Percentiles rank a stretch among this genome's conserved stretches.
These are phyloP conservation scores for Elymnias hypermnestra DNA, from an alignment of 1,140 invertebrate species.

Conservation along the genomic window DNA sequence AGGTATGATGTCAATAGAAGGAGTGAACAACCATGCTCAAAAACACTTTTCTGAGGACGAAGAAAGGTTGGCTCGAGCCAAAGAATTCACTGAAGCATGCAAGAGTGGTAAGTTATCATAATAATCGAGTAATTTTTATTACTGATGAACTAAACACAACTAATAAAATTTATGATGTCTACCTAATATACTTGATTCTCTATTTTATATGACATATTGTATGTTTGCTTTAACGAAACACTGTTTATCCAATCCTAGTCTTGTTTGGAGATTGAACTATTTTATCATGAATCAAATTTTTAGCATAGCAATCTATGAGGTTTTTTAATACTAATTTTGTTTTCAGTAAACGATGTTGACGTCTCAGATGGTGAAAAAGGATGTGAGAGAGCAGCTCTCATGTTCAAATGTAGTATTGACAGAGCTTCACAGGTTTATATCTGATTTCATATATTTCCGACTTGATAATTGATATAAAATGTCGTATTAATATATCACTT, in stretches of 20 bases:
- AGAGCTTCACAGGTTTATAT: not conserved
- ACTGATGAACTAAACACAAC: too few relatives aligned
- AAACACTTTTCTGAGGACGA: conserved; percentile 38
- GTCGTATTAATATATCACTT: too few relatives aligned
- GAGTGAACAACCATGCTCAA: conserved; percentile 33
- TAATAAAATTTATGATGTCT: too few relatives aligned
- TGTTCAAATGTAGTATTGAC: conserved; percentile 50
- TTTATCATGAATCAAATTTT: too few relatives aligned
- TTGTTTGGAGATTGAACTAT: too few relatives aligned
- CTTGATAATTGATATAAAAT: too few relatives aligned
- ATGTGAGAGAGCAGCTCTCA: conserved; percentile 49
- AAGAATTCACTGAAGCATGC: conserved; percentile 46
- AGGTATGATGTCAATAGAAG: conserved; percentile 46
- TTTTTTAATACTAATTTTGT: conserved; percentile 2
- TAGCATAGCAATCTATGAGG: not conserved
- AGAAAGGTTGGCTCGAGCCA: conserved; percentile 31
- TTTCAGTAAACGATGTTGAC: conserved; percentile 46
- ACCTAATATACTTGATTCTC: too few relatives aligned
- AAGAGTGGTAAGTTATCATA: conserved; percentile 33
- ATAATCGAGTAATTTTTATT: too few relatives aligned
- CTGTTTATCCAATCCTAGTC: too few relatives aligned
- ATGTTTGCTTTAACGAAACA: too few relatives aligned
- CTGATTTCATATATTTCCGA: not conserved
- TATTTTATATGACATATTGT: too few relatives aligned
- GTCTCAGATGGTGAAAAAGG: conserved; percentile 42